Conservation (phyloP, 2,888 invertebrate genomes). For the Tribolium freemani region DNA sequence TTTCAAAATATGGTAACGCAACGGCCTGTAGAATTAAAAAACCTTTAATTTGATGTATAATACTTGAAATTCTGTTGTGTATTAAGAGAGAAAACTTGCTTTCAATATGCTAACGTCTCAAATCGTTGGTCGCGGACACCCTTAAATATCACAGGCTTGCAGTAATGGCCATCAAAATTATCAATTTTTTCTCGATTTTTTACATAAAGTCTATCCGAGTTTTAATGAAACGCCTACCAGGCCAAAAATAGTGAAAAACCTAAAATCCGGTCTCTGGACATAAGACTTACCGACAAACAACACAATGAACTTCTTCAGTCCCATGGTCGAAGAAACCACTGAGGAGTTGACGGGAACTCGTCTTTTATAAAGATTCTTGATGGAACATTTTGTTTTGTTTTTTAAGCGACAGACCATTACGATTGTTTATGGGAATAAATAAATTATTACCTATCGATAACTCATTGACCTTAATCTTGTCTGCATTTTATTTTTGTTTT, state of each 20-base stretch:
- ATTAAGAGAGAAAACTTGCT: no score
- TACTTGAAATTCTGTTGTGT: no score
- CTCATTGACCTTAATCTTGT: background rate
- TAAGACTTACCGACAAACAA: slow-evolving; percentile 2
- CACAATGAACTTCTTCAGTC: background rate
- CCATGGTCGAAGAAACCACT: slow-evolving; percentile 10
- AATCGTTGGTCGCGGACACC: no score
- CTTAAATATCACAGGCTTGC: no score
- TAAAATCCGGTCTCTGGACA: no score
- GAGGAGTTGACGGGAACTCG: background rate
- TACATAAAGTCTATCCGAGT: background rate
- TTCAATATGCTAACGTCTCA: no score
- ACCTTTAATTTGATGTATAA: no score
- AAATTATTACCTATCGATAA: background rate
- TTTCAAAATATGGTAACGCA: no score
- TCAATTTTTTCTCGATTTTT: no score
- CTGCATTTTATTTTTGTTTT: background rate
- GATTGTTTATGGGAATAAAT: background rate
- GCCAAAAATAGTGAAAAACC: background rate
- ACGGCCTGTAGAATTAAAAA: no score
- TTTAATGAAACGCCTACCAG: no score
- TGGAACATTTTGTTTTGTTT: background rate
- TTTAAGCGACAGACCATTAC: background rate
- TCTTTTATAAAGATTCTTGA: background rate
- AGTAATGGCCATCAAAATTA: no score